These are phyloP conservation scores for Charanyca ferruginea DNA, from an alignment of 2,888 invertebrate genomes.

Conservation along the genomic window DNA sequence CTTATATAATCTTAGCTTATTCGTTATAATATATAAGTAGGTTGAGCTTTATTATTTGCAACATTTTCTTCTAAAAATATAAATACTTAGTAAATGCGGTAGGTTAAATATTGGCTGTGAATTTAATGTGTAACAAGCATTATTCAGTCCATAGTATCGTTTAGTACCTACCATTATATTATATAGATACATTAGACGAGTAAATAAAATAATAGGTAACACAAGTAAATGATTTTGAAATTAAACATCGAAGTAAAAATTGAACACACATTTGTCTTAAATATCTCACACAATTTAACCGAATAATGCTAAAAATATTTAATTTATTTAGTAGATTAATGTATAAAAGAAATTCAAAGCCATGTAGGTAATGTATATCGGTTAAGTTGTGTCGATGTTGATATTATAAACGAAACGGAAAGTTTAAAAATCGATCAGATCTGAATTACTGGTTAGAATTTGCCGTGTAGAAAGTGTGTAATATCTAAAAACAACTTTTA, in stretches of 20 bases:
- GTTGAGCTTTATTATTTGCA: constrained; percentile 40
- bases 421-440: constrained; percentile 15
- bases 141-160: constrained; percentile 78
- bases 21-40: constrained; percentile 10
- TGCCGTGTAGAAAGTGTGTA: constrained; percentile 32
- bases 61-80: constrained; percentile 16
- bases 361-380: not conserved
- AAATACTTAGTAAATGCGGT: constrained; percentile 68
- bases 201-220: constrained; percentile 47
- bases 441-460: constrained; percentile 41
- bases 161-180: constrained; percentile 59
- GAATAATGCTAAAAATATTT: not conserved
- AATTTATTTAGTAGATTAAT: not conserved
- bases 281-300: constrained; percentile 2
- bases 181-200: constrained; percentile 44
- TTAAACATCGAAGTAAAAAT: constrained; percentile 43
- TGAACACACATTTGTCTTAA: not conserved
- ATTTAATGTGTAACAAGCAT: constrained; percentile 79
- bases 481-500: constrained; percentile 13
- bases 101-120: constrained; percentile 88
- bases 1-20: constrained; percentile 17
- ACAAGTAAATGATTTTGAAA: constrained; percentile 44
- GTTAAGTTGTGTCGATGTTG: not conserved
- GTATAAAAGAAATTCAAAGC: not conserved
- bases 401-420: not conserved